phyloP scores from a whole-genome alignment of 2,888 invertebrate species.

The Eristalinus sepulchralis region DNA sequence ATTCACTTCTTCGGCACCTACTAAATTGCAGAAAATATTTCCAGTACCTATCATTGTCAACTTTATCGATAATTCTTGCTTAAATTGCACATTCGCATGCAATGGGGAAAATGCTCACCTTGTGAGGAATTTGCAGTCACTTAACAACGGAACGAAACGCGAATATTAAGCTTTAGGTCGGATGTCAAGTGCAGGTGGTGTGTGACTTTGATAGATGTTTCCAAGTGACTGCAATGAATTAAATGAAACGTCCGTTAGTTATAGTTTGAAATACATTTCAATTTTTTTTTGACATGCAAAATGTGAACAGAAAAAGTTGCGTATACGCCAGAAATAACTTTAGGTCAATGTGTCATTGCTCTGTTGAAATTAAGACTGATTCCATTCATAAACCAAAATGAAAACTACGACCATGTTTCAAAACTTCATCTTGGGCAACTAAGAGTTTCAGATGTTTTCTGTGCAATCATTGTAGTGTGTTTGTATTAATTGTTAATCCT shows the following conservation, averaged over 20 bases:
- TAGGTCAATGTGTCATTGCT: too few relatives aligned
- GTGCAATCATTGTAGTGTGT: background rate
- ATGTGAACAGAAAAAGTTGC: background rate
- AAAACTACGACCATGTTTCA: background rate
- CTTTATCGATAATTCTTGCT: constrained; percentile 32
- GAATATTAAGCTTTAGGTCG: background rate
- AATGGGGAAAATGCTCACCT: constrained; percentile 14
- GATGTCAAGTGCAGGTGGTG: background rate
- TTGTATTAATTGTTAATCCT: background rate
- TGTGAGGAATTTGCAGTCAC: background rate
- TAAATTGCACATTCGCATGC: constrained; percentile 57
- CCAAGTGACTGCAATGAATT: background rate
- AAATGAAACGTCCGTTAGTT: background rate
- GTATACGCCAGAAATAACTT: constrained; percentile 3
- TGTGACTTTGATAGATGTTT: background rate
- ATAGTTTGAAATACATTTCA: background rate
- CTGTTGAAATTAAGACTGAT: too few relatives aligned
- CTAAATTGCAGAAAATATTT: constrained; percentile 35
- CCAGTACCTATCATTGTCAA: constrained; percentile 36
- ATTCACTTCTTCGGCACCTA: constrained; percentile 49
- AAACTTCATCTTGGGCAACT: background rate
- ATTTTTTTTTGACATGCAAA: background rate
- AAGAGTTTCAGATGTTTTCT: background rate
- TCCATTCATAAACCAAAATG: background rate
- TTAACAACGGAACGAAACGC: background rate